phyloP scores from a whole-genome alignment of 2,113 vertebrate species.

The Centrocercus urophasianus region DNA sequence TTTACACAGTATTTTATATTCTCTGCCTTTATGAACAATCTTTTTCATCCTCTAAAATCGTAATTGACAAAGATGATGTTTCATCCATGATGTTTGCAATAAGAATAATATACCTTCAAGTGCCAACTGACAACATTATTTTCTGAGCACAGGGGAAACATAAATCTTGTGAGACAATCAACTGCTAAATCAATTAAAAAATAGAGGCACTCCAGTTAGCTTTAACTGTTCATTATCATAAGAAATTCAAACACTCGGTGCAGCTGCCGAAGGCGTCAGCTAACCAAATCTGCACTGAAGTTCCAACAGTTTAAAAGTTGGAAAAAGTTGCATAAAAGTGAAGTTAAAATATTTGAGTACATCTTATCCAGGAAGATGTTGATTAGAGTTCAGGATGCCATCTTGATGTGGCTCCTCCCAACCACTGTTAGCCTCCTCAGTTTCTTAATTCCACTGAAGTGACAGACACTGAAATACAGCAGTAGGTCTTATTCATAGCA shows the following conservation, averaged over 20 bases:
- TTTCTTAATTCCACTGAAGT: not conserved
- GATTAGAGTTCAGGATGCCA: not conserved
- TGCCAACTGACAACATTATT: conserved; percentile 14
- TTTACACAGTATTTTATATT: not conserved
- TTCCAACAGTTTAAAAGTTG: not conserved
- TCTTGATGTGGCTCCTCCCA: not conserved
- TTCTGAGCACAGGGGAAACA: not conserved
- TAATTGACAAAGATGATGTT: conserved; percentile 9
- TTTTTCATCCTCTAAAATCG: not conserved
- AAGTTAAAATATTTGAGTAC: not conserved
- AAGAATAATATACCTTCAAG: conserved; percentile 23
- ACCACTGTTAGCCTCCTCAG: not conserved
- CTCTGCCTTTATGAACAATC: not conserved
- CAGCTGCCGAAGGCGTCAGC: not conserved
- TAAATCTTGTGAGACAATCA: conserved; percentile 52
- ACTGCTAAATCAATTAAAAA: conserved; percentile 43
- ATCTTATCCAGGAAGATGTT: not conserved
- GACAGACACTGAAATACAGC: not conserved
- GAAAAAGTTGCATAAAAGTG: not conserved
- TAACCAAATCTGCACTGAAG: not conserved
- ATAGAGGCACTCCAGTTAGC: not conserved
- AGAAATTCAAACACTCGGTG: not conserved
- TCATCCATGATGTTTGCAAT: conserved; percentile 25
- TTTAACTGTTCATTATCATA: conserved; percentile 22
- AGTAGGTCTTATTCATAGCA: not conserved